Percentiles rank a stretch among this genome's conserved stretches.
Evolutionary conservation across 2,888 invertebrate species (phyloP).

Genomic region (Drosophila engyochracea): DNA sequence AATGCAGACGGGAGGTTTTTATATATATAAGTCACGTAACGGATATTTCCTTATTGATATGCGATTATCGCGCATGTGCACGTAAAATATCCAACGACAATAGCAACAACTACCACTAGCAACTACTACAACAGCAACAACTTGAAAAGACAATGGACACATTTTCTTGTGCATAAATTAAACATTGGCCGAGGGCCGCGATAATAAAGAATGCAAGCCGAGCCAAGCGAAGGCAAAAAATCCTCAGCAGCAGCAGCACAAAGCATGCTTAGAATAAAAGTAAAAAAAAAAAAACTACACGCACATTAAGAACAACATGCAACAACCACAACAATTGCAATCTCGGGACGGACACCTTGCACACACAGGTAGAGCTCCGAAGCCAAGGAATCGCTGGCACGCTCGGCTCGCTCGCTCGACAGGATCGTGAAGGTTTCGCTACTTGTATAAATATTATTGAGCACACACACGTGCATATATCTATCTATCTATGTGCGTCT

Average conservation of each 20-base stretch:
- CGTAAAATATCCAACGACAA: slow-evolving; percentile 58
- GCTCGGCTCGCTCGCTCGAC: slow-evolving; percentile 6
- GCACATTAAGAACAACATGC: slow-evolving; percentile 15
- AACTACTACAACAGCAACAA: slow-evolving; percentile 19
- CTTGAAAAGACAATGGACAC: slow-evolving; percentile 72
- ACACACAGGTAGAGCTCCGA: slow-evolving; percentile 48
- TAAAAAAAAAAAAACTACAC: slow-evolving; percentile 38
- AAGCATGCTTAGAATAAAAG: slow-evolving; percentile 79
- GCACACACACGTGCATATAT: slow-evolving; percentile 9
- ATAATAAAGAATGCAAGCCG: slow-evolving; percentile 73
- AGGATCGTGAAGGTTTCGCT: slow-evolving; percentile 55
- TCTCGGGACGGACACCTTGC: slow-evolving; percentile 25
- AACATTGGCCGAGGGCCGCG: slow-evolving; percentile 55
- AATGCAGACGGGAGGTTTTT: slow-evolving; percentile 50
- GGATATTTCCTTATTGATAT: slow-evolving; percentile 85
- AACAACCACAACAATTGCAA: slow-evolving; percentile 51
- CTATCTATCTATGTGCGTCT: neutral
- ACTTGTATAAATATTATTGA: slow-evolving; percentile 56
- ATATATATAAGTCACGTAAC: slow-evolving; percentile 84
- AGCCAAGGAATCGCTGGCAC: slow-evolving; percentile 24
- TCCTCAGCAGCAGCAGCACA: slow-evolving; percentile 32
- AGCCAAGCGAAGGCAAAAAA: slow-evolving; percentile 17
- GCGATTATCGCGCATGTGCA: slow-evolving; percentile 82
- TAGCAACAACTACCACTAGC: slow-evolving; percentile 9
- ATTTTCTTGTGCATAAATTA: slow-evolving; percentile 75